phyloP scores from a whole-genome alignment of 2,797 vertebrate genomes.

The Anguilla obscura region DNA sequence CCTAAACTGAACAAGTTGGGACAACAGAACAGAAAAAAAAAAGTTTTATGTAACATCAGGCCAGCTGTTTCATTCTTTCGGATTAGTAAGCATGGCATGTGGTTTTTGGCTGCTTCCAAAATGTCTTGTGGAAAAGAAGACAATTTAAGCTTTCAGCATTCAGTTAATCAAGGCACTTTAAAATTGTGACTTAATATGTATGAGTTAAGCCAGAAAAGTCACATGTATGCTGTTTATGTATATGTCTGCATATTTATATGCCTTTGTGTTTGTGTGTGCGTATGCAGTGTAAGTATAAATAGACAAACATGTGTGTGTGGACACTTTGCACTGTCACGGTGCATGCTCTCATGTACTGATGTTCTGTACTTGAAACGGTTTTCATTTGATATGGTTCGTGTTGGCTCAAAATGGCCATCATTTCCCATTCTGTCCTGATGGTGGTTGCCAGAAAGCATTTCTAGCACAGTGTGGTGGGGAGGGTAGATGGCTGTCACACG shows the following conservation, averaged over 20 bases:
- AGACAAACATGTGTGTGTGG: conserved; percentile 64
- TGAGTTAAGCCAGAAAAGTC: neutral
- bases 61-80: neutral
- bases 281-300: conserved; percentile 58
- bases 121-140: neutral
- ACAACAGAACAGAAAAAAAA: neutral
- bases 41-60: neutral
- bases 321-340: conserved; percentile 61
- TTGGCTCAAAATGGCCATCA: conserved; percentile 77
- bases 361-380: neutral
- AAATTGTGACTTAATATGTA: neutral
- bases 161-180: neutral
- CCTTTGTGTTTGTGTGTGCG: conserved; percentile 78
- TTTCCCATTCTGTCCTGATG: neutral
- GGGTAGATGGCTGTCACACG: neutral
- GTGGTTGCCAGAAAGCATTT: neutral
- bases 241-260: conserved; percentile 79
- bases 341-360: neutral
- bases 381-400: neutral
- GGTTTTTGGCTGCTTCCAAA: neutral
- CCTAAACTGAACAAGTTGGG: neutral
- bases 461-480: neutral
- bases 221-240: conserved; percentile 58
- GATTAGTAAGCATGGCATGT: conserved; percentile 2
- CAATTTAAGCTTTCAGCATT: neutral